Evolutionary conservation across 2,113 vertebrate species (phyloP), one percentile per base, ranked within the genome.

Genomic region (Percina caprodes): DNA sequence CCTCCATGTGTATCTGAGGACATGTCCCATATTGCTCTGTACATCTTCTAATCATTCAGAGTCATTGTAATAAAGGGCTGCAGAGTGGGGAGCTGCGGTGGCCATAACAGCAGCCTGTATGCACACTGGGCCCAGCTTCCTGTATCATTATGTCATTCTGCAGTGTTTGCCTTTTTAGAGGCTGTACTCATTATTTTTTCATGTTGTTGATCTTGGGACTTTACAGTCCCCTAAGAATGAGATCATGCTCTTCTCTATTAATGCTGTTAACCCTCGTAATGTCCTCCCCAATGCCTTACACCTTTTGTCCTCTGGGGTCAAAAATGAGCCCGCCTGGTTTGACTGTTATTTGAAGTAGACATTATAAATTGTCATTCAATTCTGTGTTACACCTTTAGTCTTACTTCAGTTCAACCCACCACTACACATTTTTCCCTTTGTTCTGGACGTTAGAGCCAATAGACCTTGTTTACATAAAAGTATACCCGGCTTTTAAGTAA

Each of bases 201-300:
- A 91, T 87, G 86, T 81, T 90, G 89, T 89, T 91, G 90, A 91
- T 90, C 87, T 86, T 77, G 74, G 77, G 73, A 85, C 65, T 84
- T 70, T 63, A 69, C 19, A 3, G 48, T 74, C 76, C 74, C 51
- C 69, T 77, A 73, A 74, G 76, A 86, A 76, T 39, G 52, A 74
- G 84, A 83, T 92, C 80, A 77, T 30, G 35, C 70, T 80, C 49
- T 58, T 70, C 73, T 79, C 66, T 63, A 85, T 90, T 81, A 83
- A 77, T 60, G 73, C 56, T 74, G 39, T 42, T 45, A 39, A 39
- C 35, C 35, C 35, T 10, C 9, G 35, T 39, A 10, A 39, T 39
- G 35, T 39, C 35, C 35, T 39, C 35, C 35, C 9, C 8, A 39
- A 39, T 2, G 8, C 35, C 35, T 39, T 10, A 39, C 35, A 39